phyloP scores from a whole-genome alignment of 2,888 invertebrate genomes.

The Allygus modestus region DNA sequence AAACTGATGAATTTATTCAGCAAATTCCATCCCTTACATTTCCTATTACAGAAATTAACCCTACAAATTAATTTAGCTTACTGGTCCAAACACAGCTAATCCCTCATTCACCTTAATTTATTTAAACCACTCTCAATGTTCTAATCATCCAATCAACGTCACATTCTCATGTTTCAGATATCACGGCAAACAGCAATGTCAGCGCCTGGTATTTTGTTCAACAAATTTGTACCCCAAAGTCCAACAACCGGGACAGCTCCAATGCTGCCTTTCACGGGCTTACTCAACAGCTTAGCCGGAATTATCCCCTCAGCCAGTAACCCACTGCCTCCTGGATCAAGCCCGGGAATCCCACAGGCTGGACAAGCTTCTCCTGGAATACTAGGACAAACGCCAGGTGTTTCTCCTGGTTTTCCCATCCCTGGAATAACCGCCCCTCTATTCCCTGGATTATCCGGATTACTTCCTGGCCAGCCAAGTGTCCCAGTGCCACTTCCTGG shows the following conservation, averaged over 20 bases:
- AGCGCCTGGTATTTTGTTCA: not conserved
- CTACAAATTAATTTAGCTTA: too few relatives aligned
- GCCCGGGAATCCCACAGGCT: too few relatives aligned
- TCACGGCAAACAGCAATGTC: not conserved
- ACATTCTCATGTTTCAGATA: not conserved
- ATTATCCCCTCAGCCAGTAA: not conserved
- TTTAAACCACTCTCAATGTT: too few relatives aligned
- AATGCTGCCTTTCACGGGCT: not conserved
- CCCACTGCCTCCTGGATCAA: too few relatives aligned
- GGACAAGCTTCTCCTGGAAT: not conserved
- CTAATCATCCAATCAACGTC: too few relatives aligned
- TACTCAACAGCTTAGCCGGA: not conserved
- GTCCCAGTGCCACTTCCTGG: not conserved
- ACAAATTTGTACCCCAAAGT: not conserved
- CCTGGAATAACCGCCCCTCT: not conserved
- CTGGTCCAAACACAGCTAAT: too few relatives aligned
- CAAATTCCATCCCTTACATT: too few relatives aligned
- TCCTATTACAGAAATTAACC: too few relatives aligned
- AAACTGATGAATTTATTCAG: too few relatives aligned
- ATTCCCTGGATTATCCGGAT: not conserved
- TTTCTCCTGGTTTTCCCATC: not conserved
- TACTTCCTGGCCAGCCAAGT: not conserved
- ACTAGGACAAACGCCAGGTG: not conserved
- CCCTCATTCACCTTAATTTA: too few relatives aligned
- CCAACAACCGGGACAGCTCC: not conserved